Conservation (phyloP, 2,888 invertebrate species). For the Zhengitettix transpicula region DNA sequence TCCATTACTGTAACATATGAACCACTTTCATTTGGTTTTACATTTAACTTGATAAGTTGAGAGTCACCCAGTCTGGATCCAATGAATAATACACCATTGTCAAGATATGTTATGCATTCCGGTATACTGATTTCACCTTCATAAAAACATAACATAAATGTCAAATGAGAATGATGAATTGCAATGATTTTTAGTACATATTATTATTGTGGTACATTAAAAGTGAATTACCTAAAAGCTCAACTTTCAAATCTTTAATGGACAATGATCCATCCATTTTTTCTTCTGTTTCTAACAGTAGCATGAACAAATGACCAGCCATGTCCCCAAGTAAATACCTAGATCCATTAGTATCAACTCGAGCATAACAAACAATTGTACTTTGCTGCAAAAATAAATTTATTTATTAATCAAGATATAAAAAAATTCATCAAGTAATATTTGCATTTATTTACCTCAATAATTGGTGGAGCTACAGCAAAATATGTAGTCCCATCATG, state of each 20-base stretch:
- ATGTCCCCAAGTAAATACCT: slow-evolving; percentile 88
- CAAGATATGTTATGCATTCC: slow-evolving; percentile 93
- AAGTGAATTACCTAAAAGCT: slow-evolving; percentile 56
- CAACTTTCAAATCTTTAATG: slow-evolving; percentile 86
- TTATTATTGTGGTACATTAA: background rate
- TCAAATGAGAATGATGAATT: background rate
- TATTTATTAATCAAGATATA: background rate
- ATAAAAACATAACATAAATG: background rate
- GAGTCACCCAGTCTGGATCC: slow-evolving; percentile 95
- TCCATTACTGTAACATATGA: slow-evolving; percentile 92
- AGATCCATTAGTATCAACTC: slow-evolving; percentile 78
- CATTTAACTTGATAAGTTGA: slow-evolving; percentile 77
- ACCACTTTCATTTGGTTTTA: slow-evolving; percentile 64
- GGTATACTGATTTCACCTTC: slow-evolving; percentile 77
- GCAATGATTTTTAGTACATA: background rate
- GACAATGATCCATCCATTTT: slow-evolving; percentile 55
- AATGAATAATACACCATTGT: slow-evolving; percentile 93
- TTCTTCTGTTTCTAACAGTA: slow-evolving; percentile 74
- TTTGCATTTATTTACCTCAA: slow-evolving; percentile 45
- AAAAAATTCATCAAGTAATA: background rate
- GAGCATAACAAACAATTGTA: slow-evolving; percentile 85
- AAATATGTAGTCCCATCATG: slow-evolving; percentile 83
- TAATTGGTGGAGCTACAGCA: slow-evolving; percentile 85
- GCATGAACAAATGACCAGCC: slow-evolving; percentile 88
- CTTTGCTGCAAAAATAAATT: slow-evolving; percentile 48